Conservation (phyloP, 2,797 vertebrate species). For the Melanotaenia maccullochi region DNA sequence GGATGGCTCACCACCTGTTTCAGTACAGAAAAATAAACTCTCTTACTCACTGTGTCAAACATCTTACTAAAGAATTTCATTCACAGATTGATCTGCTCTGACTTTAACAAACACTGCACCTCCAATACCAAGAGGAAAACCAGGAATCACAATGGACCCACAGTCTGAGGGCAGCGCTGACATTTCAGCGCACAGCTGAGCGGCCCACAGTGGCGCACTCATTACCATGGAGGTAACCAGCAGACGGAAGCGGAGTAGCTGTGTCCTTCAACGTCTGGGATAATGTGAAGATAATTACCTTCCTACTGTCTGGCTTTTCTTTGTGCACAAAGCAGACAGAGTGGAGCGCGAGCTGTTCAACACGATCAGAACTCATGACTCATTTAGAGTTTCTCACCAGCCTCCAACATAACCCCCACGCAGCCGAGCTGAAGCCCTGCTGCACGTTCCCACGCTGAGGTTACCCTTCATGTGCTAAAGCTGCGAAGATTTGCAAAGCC, state of each 20-base stretch:
- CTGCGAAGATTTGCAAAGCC: slow-evolving; percentile 22
- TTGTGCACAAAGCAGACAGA: slow-evolving; percentile 1
- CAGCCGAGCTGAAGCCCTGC: neutral
- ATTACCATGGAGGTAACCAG: slow-evolving; percentile 29
- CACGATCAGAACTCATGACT: slow-evolving; percentile 53
- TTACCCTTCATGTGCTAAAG: slow-evolving; percentile 25
- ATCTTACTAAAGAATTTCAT: too few species aligned
- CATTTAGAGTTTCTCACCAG: slow-evolving; percentile 58
- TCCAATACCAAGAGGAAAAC: neutral
- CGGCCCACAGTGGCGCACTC: slow-evolving; percentile 39
- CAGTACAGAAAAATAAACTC: too few species aligned
- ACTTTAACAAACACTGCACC: too few species aligned
- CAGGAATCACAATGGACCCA: slow-evolving; percentile 35
- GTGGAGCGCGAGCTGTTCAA: slow-evolving; percentile 21
- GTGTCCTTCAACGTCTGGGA: slow-evolving; percentile 35
- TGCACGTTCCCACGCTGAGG: slow-evolving; percentile 9
- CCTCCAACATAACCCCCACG: slow-evolving; percentile 49
- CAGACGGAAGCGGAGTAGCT: slow-evolving; percentile 14
- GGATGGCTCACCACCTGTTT: too few species aligned
- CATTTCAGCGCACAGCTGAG: slow-evolving; percentile 44
- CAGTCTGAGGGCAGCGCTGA: slow-evolving; percentile 38
- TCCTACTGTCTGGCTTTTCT: slow-evolving; percentile 16
- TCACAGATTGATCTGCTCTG: too few species aligned
- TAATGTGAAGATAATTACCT: slow-evolving; percentile 32
- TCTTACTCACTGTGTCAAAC: too few species aligned